Conservation (phyloP, 2,113 vertebrate genomes). For the Protobothrops mucrosquamatus region DNA sequence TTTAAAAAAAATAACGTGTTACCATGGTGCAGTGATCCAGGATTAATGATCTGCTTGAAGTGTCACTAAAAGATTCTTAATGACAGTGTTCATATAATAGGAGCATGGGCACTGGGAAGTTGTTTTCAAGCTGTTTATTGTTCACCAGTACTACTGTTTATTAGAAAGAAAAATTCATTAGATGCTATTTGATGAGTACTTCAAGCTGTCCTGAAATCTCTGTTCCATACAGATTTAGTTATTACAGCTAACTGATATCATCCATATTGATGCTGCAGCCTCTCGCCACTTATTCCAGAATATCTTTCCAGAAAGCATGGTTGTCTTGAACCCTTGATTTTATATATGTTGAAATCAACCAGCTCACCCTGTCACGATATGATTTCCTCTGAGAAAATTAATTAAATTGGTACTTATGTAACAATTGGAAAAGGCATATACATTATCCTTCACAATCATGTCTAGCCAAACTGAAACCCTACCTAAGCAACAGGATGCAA, state of each 20-base stretch:
- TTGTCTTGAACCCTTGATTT: neutral
- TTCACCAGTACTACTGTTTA: neutral
- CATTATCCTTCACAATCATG: neutral
- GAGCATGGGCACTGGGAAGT: neutral
- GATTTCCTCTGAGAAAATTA: neutral
- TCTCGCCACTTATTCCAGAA: neutral
- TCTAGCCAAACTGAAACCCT: neutral
- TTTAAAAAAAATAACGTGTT: neutral
- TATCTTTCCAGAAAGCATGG: neutral
- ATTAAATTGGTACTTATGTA: too few species aligned
- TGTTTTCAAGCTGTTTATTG: slow-evolving; percentile 1
- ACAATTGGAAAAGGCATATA: neutral
- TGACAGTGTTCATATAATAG: slow-evolving; percentile 1
- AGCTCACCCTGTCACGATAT: neutral
- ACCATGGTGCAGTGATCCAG: neutral
- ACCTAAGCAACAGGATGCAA: neutral
- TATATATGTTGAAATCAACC: neutral
- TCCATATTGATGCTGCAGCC: neutral
- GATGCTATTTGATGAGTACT: neutral
- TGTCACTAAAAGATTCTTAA: neutral
- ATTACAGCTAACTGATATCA: neutral
- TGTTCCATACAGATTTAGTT: neutral
- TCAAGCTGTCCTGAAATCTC: slow-evolving; percentile 14
- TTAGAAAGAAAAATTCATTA: slow-evolving; percentile 8
- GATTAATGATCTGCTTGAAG: slow-evolving; percentile 11